Evolutionary conservation across 1,140 invertebrate genomes (phyloP).

Genomic region (Sitobion miscanthi): DNA sequence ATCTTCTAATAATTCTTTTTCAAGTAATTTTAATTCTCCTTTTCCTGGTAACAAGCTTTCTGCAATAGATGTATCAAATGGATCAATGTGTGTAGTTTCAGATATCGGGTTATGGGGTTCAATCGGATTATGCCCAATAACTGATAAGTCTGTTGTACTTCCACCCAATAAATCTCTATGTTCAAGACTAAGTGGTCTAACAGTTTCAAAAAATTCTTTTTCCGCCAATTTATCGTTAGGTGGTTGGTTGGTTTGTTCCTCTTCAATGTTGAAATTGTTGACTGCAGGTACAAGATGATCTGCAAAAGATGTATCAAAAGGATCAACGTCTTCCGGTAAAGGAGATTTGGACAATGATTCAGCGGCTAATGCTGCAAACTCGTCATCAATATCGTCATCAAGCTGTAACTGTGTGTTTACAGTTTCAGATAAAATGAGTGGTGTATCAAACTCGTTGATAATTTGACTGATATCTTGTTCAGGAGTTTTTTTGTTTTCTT

Average conservation of each 20-base stretch:
- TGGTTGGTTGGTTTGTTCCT: constrained; percentile 17
- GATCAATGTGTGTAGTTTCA: constrained; percentile 67
- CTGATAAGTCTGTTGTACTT: constrained; percentile 76
- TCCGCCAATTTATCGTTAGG: neutral
- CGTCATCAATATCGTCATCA: constrained; percentile 70
- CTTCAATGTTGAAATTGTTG: constrained; percentile 66
- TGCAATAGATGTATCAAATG: constrained; percentile 85
- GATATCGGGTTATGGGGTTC: constrained; percentile 64
- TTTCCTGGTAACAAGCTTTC: constrained; percentile 73
- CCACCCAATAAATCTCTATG: constrained; percentile 64
- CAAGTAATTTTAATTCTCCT: constrained; percentile 76
- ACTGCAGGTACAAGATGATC: constrained; percentile 77
- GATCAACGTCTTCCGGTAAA: constrained; percentile 66
- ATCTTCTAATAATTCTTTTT: constrained; percentile 68
- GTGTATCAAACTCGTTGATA: constrained; percentile 63
- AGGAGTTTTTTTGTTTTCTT: constrained; percentile 16
- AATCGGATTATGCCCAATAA: constrained; percentile 73
- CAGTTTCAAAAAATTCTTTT: constrained; percentile 51
- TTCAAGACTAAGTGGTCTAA: constrained; percentile 58
- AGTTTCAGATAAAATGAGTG: neutral
- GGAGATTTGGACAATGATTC: constrained; percentile 66
- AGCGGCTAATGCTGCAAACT: constrained; percentile 76
- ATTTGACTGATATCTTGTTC: constrained; percentile 52
- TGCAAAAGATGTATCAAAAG: constrained; percentile 85
- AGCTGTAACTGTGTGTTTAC: constrained; percentile 25